Conservation (phyloP, 2,888 invertebrate genomes). For the Tipula vernalis region DNA sequence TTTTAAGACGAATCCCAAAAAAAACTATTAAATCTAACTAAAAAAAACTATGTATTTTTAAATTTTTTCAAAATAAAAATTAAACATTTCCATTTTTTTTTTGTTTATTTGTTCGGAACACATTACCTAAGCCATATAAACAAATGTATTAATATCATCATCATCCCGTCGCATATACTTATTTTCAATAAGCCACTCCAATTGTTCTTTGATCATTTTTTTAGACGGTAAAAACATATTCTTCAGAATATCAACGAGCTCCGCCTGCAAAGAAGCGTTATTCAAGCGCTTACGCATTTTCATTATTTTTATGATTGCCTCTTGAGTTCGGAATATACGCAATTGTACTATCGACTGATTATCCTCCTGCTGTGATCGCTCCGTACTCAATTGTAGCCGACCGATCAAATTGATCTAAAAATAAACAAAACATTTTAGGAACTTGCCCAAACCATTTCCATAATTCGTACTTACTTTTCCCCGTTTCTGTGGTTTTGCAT, state of each 20-base stretch:
- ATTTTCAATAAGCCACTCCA: constrained; percentile 99
- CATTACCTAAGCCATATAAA: constrained; percentile 76
- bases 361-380: constrained; percentile 91
- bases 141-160: constrained; percentile 94
- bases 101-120: neutral
- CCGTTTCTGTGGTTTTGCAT: constrained; percentile 84
- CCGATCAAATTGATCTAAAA: constrained; percentile 81
- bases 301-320: constrained; percentile 97
- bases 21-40: neutral
- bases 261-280: constrained; percentile 88
- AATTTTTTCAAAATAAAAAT: neutral
- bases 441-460: neutral
- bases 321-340: constrained; percentile 84
- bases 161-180: constrained; percentile 95
- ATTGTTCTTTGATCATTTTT: constrained; percentile 98
- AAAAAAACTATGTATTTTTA: neutral
- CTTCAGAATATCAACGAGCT: constrained; percentile 94
- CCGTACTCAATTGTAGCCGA: constrained; percentile 86
- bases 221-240: constrained; percentile 99
- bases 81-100: neutral
- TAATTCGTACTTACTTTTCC: constrained; percentile 53
- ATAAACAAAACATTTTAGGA: neutral
- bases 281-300: constrained; percentile 94
- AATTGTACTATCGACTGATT: constrained; percentile 97
- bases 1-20: neutral